Evolutionary conservation across 2,113 vertebrate species (phyloP).

Genomic region (Phyllostomus discolor): DNA sequence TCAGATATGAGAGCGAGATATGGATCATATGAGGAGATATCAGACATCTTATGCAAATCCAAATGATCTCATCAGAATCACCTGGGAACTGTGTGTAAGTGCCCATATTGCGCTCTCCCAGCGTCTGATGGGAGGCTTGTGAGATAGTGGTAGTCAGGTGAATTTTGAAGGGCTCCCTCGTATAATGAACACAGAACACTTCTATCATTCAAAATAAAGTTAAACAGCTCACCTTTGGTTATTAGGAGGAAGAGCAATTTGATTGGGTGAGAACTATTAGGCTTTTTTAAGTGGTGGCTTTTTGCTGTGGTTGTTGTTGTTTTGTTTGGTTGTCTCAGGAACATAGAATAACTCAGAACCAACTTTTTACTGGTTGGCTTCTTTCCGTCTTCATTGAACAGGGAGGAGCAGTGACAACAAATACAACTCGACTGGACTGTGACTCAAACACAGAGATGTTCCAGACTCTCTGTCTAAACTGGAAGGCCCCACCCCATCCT

Average conservation of each 20-base stretch:
- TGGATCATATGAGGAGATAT: not conserved
- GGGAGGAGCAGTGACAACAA: not conserved
- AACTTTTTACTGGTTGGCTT: not conserved
- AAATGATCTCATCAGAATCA: not conserved
- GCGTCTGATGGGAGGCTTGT: not conserved
- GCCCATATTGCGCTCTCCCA: not conserved
- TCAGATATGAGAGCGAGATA: not conserved
- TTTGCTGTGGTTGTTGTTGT: not conserved
- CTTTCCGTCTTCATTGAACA: not conserved
- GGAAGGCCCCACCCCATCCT: not conserved
- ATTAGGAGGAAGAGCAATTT: not conserved
- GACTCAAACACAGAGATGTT: not conserved
- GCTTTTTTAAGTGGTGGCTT: not conserved
- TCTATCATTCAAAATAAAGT: constrained; percentile 12
- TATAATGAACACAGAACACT: not conserved
- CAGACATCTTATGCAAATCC: not conserved
- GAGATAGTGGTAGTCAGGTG: not conserved
- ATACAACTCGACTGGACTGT: not conserved
- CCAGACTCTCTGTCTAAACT: not conserved
- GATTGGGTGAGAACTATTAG: not conserved
- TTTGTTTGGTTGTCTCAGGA: constrained; percentile 33
- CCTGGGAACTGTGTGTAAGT: not conserved
- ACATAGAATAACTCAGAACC: not conserved
- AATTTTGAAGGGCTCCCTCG: not conserved
- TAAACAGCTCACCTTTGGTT: not conserved